Percentiles rank a stretch among this genome's conserved stretches.
Conservation (phyloP, 2,888 invertebrate species). For the Diarsia mendica region DNA sequence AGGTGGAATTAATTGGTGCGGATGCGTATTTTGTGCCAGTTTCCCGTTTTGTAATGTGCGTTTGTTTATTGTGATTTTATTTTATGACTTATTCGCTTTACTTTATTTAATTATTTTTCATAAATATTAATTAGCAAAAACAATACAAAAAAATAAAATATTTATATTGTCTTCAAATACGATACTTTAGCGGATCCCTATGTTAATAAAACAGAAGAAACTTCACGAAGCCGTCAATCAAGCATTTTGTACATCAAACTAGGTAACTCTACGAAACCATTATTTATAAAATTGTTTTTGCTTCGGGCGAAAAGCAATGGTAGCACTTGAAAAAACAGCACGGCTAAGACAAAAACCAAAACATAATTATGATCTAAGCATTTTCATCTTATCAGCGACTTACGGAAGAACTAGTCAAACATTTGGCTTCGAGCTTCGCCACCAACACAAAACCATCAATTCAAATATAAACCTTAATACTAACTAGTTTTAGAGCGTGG, state of each 20-base stretch:
- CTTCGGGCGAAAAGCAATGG: too few relatives aligned
- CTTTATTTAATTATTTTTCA: too few relatives aligned
- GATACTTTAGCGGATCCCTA: not conserved
- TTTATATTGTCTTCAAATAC: not conserved
- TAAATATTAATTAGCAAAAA: too few relatives aligned
- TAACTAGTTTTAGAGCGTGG: slow-evolving; percentile 97
- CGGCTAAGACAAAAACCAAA: not conserved
- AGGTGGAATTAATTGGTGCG: slow-evolving; percentile 62
- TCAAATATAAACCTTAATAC: slow-evolving; percentile 69
- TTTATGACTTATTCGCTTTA: too few relatives aligned
- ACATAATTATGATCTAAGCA: not conserved
- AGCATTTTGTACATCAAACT: too few relatives aligned
- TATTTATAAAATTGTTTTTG: too few relatives aligned
- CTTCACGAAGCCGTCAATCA: too few relatives aligned
- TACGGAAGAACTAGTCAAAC: not conserved
- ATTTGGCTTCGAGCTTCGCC: not conserved
- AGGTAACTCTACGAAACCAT: too few relatives aligned
- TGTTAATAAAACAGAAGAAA: too few relatives aligned
- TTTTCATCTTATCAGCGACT: not conserved
- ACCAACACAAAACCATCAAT: too few relatives aligned
- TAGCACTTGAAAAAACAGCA: not conserved
- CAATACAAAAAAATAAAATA: not conserved
- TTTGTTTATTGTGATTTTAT: slow-evolving; percentile 16
- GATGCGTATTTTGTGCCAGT: slow-evolving; percentile 42
- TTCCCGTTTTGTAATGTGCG: not conserved